Percentiles rank a stretch among this genome's conserved stretches.
These are phyloP conservation scores for Drosophila robusta DNA, from an alignment of 2,888 invertebrate genomes.

Conservation along the genomic window DNA sequence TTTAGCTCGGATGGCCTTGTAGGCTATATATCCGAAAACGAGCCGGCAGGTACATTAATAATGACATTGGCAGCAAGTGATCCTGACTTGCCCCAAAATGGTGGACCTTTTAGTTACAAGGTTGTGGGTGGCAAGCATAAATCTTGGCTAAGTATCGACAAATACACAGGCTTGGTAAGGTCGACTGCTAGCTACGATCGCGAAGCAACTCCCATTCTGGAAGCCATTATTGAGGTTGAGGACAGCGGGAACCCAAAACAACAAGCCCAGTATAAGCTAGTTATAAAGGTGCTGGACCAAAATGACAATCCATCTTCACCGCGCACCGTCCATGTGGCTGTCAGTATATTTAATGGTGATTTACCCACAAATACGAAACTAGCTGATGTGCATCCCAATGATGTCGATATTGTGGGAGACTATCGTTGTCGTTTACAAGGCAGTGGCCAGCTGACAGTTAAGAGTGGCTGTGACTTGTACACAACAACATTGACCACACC, in stretches of 20 bases:
- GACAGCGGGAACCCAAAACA: constrained; percentile 94
- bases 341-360: constrained; percentile 91
- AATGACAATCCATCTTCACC: constrained; percentile 96
- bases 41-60: constrained; percentile 92
- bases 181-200: constrained; percentile 93
- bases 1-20: constrained; percentile 90
- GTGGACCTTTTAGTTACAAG: constrained; percentile 94
- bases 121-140: constrained; percentile 92
- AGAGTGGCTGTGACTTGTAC: constrained; percentile 92
- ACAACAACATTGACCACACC: constrained; percentile 89
- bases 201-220: constrained; percentile 91
- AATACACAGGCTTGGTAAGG: constrained; percentile 91
- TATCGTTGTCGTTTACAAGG: constrained; percentile 93
- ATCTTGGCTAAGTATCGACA: constrained; percentile 91
- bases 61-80: constrained; percentile 95
- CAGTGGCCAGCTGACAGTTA: constrained; percentile 89
- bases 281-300: constrained; percentile 92
- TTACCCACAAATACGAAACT: constrained; percentile 91
- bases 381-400: constrained; percentile 96
- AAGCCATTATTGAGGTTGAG: constrained; percentile 92
- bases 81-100: constrained; percentile 95
- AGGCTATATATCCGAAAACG: constrained; percentile 94
- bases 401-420: constrained; percentile 95
- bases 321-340: constrained; percentile 92
- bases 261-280: constrained; percentile 92